These are phyloP conservation scores for Pasiphila rectangulata DNA, from an alignment of 2,888 invertebrate genomes.

Conservation along the genomic window DNA sequence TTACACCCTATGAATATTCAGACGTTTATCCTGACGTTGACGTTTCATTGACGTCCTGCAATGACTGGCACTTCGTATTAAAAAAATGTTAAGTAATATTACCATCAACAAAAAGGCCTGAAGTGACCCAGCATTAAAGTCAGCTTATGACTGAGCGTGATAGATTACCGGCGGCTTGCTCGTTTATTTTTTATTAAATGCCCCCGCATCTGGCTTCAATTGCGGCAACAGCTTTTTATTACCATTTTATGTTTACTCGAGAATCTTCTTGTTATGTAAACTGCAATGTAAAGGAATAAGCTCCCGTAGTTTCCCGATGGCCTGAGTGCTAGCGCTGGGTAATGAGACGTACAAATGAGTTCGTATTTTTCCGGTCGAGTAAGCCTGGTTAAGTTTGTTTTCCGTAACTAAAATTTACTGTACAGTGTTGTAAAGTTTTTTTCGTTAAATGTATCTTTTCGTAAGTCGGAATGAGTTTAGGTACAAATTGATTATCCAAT, in stretches of 20 bases:
- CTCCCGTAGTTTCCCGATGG: constrained; percentile 31
- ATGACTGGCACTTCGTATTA: constrained; percentile 64
- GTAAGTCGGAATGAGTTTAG: no score
- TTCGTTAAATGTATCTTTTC: constrained; percentile 1
- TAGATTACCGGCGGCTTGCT: constrained; percentile 66
- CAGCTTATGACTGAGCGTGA: constrained; percentile 77
- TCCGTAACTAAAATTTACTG: constrained; percentile 32
- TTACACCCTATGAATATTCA: constrained; percentile 47
- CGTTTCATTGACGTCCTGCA: constrained; percentile 61
- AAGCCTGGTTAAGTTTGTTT: constrained; percentile 33
- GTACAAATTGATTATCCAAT: no score
- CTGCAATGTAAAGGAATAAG: constrained; percentile 35
- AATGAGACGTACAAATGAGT: constrained; percentile 39
- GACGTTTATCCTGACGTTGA: constrained; percentile 61
- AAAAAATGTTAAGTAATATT: constrained; percentile 67
- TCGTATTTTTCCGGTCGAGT: constrained; percentile 34
- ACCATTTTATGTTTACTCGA: constrained; percentile 46
- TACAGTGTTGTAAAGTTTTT: constrained; percentile 13
- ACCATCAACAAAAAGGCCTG: constrained; percentile 76
- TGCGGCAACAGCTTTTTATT: constrained; percentile 68
- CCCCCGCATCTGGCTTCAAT: constrained; percentile 68
- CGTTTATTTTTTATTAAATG: constrained; percentile 76
- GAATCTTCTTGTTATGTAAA: constrained; percentile 39
- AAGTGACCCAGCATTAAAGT: constrained; percentile 79
- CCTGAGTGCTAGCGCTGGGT: constrained; percentile 26